phyloP scores from a whole-genome alignment of 2,888 invertebrate species.

The Micropterix aruncella region DNA sequence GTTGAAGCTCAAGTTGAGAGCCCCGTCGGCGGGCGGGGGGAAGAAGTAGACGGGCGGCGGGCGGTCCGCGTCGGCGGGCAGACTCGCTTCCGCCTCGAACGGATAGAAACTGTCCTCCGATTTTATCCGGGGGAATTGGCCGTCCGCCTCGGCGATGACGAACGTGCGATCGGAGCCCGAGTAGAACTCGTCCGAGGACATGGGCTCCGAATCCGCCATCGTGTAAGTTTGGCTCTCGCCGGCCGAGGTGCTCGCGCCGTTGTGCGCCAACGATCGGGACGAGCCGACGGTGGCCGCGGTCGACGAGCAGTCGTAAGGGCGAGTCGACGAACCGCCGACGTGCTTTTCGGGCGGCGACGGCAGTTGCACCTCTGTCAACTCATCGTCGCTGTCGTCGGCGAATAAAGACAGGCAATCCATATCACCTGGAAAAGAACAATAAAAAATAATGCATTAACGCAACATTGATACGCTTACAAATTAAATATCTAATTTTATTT shows the following conservation, averaged over 20 bases:
- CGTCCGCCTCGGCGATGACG: conserved; percentile 1
- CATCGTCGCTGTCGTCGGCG: conserved; percentile 50
- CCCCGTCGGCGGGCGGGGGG: too few species aligned
- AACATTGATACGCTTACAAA: conserved; percentile 5
- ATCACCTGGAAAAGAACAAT: conserved; percentile 32
- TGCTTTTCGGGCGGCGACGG: conserved; percentile 2
- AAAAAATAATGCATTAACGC: conserved; percentile 5
- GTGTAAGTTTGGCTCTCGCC: neutral
- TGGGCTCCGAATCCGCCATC: neutral
- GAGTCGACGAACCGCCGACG: neutral
- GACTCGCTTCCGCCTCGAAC: too few species aligned
- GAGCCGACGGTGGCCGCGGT: conserved; percentile 7
- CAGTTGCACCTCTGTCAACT: conserved; percentile 31
- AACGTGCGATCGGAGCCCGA: conserved; percentile 8
- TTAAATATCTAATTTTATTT: too few species aligned
- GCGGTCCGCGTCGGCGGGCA: too few species aligned
- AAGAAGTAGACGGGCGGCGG: too few species aligned
- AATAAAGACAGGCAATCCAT: conserved; percentile 51
- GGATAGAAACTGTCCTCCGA: neutral
- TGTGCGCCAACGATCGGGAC: too few species aligned
- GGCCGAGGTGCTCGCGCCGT: too few species aligned
- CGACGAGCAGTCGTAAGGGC: conserved; percentile 15
- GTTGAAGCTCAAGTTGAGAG: neutral
- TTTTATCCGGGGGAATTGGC: neutral
- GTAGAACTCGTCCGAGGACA: neutral